Conservation (phyloP, 2,888 invertebrate species). For the Drosophila mimetica region DNA sequence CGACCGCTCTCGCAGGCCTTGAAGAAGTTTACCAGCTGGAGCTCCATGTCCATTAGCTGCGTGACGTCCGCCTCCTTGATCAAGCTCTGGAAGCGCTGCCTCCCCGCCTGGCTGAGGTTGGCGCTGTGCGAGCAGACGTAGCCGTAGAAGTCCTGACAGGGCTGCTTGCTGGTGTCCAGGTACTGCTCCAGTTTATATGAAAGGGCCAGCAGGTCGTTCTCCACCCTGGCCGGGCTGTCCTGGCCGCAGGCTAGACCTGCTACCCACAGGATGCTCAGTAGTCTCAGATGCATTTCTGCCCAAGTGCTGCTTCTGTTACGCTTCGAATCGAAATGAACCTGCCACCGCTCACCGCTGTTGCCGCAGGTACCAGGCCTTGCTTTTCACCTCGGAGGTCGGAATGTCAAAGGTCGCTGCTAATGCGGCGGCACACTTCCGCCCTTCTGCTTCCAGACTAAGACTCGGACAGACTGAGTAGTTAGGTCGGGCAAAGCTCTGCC, state of each 20-base stretch:
- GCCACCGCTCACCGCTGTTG: conserved; percentile 1
- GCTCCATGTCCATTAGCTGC: conserved; percentile 77
- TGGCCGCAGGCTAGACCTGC: neutral
- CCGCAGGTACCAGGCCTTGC: conserved; percentile 3
- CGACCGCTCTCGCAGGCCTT: conserved; percentile 78
- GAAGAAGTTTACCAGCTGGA: conserved; percentile 80
- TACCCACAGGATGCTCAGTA: conserved; percentile 28
- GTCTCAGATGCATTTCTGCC: conserved; percentile 39
- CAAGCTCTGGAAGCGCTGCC: conserved; percentile 74
- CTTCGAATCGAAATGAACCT: conserved; percentile 40
- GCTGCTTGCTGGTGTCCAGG: conserved; percentile 67
- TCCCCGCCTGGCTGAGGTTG: conserved; percentile 63
- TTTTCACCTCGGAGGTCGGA: conserved; percentile 26
- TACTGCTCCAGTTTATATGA: conserved; percentile 74
- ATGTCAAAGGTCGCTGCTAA: conserved; percentile 28
- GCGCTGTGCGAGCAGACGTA: conserved; percentile 76
- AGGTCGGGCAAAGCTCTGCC: conserved; percentile 29
- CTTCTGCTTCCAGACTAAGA: conserved; percentile 25
- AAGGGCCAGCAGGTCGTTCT: conserved; percentile 73
- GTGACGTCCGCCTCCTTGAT: conserved; percentile 61
- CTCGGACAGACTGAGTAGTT: neutral
- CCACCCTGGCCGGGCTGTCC: conserved; percentile 48
- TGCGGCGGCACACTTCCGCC: conserved; percentile 35
- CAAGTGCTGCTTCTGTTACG: conserved; percentile 30
- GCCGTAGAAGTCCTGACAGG: conserved; percentile 81